Percentiles rank a stretch among this genome's conserved stretches.
These are phyloP conservation scores for Macquaria ambigua DNA, from an alignment of 2,113 vertebrate genomes.

Conservation along the genomic window DNA sequence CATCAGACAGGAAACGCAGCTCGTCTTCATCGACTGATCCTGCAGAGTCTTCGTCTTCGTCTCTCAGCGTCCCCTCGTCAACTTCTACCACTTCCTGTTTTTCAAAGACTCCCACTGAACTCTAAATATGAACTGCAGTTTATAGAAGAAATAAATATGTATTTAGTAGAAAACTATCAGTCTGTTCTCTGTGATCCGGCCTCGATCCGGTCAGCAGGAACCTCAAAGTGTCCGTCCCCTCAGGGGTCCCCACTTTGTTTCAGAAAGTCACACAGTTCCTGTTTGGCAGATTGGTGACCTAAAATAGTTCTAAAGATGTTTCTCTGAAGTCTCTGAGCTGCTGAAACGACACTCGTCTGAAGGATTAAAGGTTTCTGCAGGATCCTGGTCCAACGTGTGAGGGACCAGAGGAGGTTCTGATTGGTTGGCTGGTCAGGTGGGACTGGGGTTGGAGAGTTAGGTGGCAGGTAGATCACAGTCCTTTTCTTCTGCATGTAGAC, in stretches of 20 bases:
- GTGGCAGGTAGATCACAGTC: neutral
- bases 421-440: neutral
- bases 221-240: neutral
- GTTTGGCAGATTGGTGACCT: neutral
- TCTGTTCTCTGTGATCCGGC: neutral
- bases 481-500: too few relatives aligned
- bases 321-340: neutral
- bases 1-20: neutral
- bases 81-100: neutral
- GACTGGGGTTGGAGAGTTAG: neutral
- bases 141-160: conserved; percentile 38
- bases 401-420: conserved; percentile 21
- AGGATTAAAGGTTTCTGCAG: conserved; percentile 35
- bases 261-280: neutral
- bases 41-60: neutral
- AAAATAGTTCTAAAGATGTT: neutral
- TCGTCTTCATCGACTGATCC: neutral
- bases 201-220: neutral
- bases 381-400: neutral
- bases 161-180: conserved; percentile 22
- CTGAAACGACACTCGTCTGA: neutral
- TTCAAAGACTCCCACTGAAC: neutral
- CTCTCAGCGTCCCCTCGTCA: neutral
- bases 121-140: neutral
- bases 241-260: neutral